Base-by-base conservation (phyloP, 1,140 invertebrate genomes). In the Chlorops oryzae region DNA sequence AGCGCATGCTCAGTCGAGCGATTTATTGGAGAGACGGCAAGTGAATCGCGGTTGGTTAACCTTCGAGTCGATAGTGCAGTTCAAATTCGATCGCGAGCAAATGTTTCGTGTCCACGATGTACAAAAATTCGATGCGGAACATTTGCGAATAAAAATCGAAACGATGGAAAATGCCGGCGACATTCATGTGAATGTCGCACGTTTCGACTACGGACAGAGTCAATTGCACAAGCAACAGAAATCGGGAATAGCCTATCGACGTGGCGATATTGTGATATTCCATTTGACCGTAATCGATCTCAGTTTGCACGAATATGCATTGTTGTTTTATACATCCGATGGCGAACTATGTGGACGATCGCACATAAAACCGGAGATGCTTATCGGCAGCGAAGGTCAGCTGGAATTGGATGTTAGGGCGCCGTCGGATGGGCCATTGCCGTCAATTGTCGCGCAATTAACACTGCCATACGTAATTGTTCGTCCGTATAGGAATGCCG, bases 31-130 rank as follows among this genome's bases (percentile, higher is more conserved):
- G n/a, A n/a, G n/a, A n/a, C 72, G 72, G 17, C 77, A 79, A 53
- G 73, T 87, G 5, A 83, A 88, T 60, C 77, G 80, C 37, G 89
- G 89, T 1, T 92, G 88, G 88, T 66, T 92, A 1, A 88, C 82
- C 10, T 79, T 84, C 55, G 87, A 91, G 70, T 84, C 81, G 18
- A 79, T 86, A 22, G 78, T 91, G 42, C 87, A 90, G 63, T 79
- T 92, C 35, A 87, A 88, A 61, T 66, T 90, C 54, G 68, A 62
- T 22, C 83, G 82, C 53, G 66, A 70, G 44, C 59, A 65, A 47
- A 63, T 70, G 65, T 70, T 70, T 38, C 62, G 66, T n/a, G 65
- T 70, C 17, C 63, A 69, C 17, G 65, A 69, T 45, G 65, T 69
- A 5, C 59, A 69, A 48, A 61, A 64, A 46, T 69, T 70, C 15